Evolutionary conservation across 2,113 vertebrate species (phyloP), one percentile per base, ranked within the genome.

Genomic region (Brachyhypopomus occidentalis): DNA sequence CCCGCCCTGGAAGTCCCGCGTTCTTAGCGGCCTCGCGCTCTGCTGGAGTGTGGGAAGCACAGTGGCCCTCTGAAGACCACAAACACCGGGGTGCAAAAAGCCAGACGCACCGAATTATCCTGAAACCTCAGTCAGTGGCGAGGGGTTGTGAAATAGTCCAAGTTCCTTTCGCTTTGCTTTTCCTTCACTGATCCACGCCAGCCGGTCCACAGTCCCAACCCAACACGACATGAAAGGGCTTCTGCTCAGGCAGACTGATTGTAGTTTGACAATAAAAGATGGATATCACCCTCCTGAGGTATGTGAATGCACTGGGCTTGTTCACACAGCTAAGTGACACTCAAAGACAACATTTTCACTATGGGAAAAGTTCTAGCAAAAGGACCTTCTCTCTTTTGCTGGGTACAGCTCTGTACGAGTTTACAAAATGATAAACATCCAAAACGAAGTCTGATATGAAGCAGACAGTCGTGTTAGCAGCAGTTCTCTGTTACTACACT

Each of bases 131-230:
- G 78, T 76, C 78, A 25, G 72, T 76, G 48, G 62, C 70, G 7
- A 41, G 79, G 63, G 38, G 30, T 64, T 76, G 84, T 80, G 82
- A 87, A 87, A 85, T 87, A 85, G 78, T 85, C 62, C 0, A 45
- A 84, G 81, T 83, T 81, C 81, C 56, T 84, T 76, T 55, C 66
- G 17, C 64, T 69, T 59, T 63, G 55, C 58, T 41, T 45, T 78
- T 72, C 69, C 72, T 59, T 62, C 30, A 36, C 75, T 81, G 69
- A 71, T 59, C 27, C 71, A 16, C 9, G 63, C 62, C 36, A 38
- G 52, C 48, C 52, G 25, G 81, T 77, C 27, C 34, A 34, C 34
- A 20, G 67, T 59, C 34, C 60, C 62, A 23, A 55, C 72, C 25
- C 22, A 34, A 58, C 38, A 56, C 20, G 52, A 72, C 69, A 72